phyloP scores from a whole-genome alignment of 2,797 vertebrate species.

The Poeciliopsis paucimaculata region DNA sequence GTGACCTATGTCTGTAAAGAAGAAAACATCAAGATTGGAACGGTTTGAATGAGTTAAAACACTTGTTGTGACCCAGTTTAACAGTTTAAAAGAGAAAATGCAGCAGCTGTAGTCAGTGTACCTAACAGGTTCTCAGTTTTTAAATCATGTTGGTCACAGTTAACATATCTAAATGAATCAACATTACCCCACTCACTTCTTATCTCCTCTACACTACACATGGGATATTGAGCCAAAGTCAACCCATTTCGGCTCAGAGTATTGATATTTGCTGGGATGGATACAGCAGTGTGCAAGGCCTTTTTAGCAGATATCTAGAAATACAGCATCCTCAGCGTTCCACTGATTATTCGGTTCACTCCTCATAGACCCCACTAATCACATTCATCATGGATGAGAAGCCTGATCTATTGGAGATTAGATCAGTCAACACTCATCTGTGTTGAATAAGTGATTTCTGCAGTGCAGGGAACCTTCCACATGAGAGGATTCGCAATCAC shows the following conservation, averaged over 20 bases:
- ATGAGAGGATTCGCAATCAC: conserved; percentile 59
- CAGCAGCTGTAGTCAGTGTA: background rate
- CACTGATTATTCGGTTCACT: conserved; percentile 63
- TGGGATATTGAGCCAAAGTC: conserved; percentile 12
- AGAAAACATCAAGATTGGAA: background rate
- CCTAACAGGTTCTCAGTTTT: background rate
- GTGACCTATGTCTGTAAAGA: background rate
- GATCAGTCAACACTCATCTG: conserved; percentile 69
- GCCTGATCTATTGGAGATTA: conserved; percentile 71
- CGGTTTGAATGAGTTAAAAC: background rate
- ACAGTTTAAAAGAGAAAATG: background rate
- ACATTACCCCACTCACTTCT: conserved; percentile 6
- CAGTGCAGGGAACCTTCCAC: conserved; percentile 51
- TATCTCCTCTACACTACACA: background rate
- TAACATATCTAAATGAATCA: background rate
- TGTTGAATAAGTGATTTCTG: conserved; percentile 65
- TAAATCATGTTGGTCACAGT: conserved; percentile 23
- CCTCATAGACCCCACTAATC: conserved; percentile 65
- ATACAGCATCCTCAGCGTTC: conserved; percentile 42
- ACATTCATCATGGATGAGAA: conserved; percentile 71
- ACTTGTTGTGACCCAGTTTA: background rate
- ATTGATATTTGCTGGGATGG: conserved; percentile 21
- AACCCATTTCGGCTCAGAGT: conserved; percentile 9
- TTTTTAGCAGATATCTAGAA: conserved; percentile 41
- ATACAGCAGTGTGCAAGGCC: conserved; percentile 11